Percentiles rank a stretch among this genome's conserved stretches.
These are phyloP conservation scores for Pagetopsis macropterus DNA, from an alignment of 2,797 vertebrate species.

Conservation along the genomic window DNA sequence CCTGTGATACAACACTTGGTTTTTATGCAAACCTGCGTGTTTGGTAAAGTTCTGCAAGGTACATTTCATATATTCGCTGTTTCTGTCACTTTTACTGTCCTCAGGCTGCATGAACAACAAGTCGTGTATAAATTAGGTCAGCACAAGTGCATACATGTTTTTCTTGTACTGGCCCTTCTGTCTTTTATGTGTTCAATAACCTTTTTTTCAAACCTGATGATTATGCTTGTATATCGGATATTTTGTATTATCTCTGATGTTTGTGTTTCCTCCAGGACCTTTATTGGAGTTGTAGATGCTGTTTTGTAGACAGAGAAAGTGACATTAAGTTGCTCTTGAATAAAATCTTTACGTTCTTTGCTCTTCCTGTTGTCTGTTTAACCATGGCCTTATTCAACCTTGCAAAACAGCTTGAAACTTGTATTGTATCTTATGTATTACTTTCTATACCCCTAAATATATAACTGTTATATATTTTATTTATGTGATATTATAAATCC, in stretches of 20 bases:
- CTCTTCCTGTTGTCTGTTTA: not conserved
- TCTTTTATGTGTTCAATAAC: not conserved
- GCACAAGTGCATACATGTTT: not conserved
- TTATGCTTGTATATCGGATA: not conserved
- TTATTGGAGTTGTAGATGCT: not conserved
- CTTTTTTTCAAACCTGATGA: not conserved
- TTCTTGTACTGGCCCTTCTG: not conserved
- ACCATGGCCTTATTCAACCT: not conserved
- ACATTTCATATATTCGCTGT: not conserved
- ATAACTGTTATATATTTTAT: not conserved
- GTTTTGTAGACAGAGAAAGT: not conserved
- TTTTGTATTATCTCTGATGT: not conserved
- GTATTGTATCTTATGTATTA: not conserved
- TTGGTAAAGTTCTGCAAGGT: not conserved
- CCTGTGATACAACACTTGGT: not conserved
- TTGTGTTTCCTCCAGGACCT: not conserved
- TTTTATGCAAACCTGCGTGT: not conserved
- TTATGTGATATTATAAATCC: too few relatives aligned
- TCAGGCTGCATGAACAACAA: not conserved
- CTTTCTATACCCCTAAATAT: not conserved
- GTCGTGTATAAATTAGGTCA: not conserved
- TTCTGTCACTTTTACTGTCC: not conserved
- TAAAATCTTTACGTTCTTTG: not conserved
- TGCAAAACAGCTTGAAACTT: not conserved
- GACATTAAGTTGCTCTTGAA: not conserved